Percentiles rank a stretch among this genome's conserved stretches.
Conservation (phyloP, 1,140 invertebrate species). For the Metaphire vulgaris region DNA sequence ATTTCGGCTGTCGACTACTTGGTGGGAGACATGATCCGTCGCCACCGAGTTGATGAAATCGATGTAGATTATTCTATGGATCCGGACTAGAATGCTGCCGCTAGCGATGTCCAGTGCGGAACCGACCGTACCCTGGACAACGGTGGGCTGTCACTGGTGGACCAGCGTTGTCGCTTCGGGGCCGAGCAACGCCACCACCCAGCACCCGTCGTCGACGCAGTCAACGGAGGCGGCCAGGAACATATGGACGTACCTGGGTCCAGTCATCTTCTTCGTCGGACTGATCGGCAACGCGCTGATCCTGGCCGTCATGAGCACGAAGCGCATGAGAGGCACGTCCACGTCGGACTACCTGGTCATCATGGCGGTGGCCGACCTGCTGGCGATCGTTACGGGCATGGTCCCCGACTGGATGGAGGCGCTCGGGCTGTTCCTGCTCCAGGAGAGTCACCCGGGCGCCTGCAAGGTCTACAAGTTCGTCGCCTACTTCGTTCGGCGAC, state of each 20-base stretch:
- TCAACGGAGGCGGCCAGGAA: conserved; percentile 5
- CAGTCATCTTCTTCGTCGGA: conserved; percentile 25
- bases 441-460: conserved; percentile 9
- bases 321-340: conserved; percentile 24
- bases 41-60: not conserved
- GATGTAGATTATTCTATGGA: not conserved
- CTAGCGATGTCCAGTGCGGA: not conserved
- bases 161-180: not conserved
- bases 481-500: conserved; percentile 27
- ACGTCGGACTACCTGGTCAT: conserved; percentile 18
- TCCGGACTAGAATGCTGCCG: not conserved
- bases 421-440: conserved; percentile 22
- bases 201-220: too few relatives aligned
- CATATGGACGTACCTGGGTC: conserved; percentile 26
- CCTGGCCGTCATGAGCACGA: conserved; percentile 23
- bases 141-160: not conserved
- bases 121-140: not conserved
- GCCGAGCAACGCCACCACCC: not conserved
- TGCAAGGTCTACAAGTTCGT: conserved; percentile 34
- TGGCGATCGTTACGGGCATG: conserved; percentile 25
- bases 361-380: conserved; percentile 25
- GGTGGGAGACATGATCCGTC: not conserved
- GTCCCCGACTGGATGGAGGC: conserved; percentile 29
- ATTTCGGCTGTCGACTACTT: too few relatives aligned
- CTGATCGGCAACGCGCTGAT: conserved; percentile 27